A percentile compares a stretch with the other conserved stretches of the same genome.
Evolutionary conservation across 2,797 vertebrate species (phyloP).

Genomic region (Tragelaphus eurycerus): DNA sequence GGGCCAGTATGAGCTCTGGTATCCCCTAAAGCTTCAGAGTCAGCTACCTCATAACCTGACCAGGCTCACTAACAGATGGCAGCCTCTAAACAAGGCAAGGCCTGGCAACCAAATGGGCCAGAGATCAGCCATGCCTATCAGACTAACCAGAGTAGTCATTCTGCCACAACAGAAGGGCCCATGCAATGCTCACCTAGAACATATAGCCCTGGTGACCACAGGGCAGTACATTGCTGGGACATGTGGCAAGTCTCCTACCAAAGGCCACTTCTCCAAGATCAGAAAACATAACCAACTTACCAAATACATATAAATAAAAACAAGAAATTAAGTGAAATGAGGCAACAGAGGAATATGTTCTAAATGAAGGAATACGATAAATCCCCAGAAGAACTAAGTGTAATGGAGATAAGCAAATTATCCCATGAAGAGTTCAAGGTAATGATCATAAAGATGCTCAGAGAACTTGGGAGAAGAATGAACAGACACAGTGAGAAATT

Average conservation of each 20-base stretch:
- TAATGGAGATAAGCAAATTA: neutral
- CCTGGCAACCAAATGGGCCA: neutral
- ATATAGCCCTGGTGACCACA: neutral
- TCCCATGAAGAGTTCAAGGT: neutral
- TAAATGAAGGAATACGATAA: neutral
- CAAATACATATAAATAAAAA: neutral
- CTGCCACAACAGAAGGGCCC: neutral
- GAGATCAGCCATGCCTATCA: neutral
- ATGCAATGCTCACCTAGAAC: neutral
- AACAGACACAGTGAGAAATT: neutral
- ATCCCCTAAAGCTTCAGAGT: neutral
- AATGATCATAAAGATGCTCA: neutral
- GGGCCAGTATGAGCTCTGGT: neutral
- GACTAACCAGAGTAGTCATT: neutral
- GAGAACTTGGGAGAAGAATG: neutral
- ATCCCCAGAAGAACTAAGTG: neutral
- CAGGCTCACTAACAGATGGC: neutral
- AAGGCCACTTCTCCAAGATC: neutral
- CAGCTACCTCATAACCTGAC: neutral
- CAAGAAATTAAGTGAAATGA: neutral
- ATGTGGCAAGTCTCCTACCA: fast-evolving
- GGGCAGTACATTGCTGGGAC: neutral
- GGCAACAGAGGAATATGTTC: neutral
- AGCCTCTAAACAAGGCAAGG: neutral
- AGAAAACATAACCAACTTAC: neutral